phyloP scores from a whole-genome alignment of 2,888 invertebrate species.

The Dichetophora obliterata region DNA sequence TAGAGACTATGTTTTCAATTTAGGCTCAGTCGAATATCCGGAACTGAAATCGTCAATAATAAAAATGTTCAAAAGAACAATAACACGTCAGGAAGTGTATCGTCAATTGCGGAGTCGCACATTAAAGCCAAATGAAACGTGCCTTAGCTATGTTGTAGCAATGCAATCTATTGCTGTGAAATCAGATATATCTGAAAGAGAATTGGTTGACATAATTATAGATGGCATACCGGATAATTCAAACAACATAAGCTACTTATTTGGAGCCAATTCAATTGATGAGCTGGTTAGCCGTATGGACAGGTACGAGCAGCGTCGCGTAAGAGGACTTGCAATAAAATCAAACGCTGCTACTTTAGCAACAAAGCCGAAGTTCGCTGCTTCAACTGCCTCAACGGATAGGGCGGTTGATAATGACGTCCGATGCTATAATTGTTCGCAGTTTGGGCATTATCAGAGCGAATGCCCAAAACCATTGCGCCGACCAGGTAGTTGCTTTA shows the following conservation, averaged over 20 bases:
- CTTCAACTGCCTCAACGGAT: too few relatives aligned
- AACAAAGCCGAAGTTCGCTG: background rate
- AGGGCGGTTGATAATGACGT: too few relatives aligned
- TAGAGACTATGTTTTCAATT: conserved; percentile 22
- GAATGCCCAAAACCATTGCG: conserved; percentile 16
- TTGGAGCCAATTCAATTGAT: background rate
- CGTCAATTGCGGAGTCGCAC: conserved; percentile 19
- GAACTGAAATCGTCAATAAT: background rate
- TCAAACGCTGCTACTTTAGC: background rate
- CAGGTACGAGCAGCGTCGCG: background rate
- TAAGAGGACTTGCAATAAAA: too few relatives aligned
- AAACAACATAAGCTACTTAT: background rate
- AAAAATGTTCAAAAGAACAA: background rate
- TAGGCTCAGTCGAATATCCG: conserved; percentile 17
- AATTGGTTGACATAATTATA: conserved; percentile 27
- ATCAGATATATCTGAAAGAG: conserved; percentile 20
- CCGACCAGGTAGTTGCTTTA: background rate
- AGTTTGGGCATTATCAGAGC: conserved; percentile 23
- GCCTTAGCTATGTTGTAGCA: conserved; percentile 32
- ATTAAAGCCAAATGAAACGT: conserved; percentile 15
- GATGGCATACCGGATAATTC: conserved; percentile 39
- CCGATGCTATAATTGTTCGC: too few relatives aligned
- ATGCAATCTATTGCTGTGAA: conserved; percentile 33
- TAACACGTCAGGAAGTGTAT: conserved; percentile 34
- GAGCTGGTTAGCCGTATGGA: background rate